Percentiles rank a stretch among this genome's conserved stretches.
Conservation (phyloP, 2,113 vertebrate genomes). For the Cyanocitta stelleri region DNA sequence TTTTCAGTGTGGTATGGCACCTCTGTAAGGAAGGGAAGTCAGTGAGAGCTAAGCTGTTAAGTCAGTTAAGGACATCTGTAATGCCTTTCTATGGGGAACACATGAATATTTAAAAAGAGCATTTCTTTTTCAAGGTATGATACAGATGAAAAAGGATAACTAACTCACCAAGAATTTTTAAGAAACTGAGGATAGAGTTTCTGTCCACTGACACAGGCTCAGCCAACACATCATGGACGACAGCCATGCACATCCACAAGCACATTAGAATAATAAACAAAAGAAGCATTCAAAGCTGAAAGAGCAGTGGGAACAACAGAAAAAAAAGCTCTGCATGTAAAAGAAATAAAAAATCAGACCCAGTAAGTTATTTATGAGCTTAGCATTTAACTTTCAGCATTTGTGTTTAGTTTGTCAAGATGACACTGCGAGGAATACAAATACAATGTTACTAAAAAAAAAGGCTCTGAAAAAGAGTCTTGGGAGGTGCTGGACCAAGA, state of each 20-base stretch:
- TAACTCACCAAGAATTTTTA: slow-evolving; percentile 72
- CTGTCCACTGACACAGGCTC: not conserved
- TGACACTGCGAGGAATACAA: not conserved
- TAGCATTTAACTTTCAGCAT: not conserved
- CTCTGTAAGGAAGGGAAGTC: not conserved
- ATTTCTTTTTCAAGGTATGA: slow-evolving; percentile 70
- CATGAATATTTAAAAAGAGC: slow-evolving; percentile 31
- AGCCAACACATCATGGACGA: not conserved
- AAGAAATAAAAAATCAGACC: slow-evolving; percentile 40
- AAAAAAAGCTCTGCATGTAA: not conserved
- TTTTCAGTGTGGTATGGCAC: not conserved
- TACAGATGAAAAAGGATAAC: slow-evolving; percentile 56
- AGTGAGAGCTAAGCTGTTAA: slow-evolving; percentile 23
- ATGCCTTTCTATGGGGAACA: not conserved
- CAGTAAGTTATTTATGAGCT: slow-evolving; percentile 41
- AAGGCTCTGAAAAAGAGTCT: not conserved
- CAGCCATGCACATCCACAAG: slow-evolving; percentile 28
- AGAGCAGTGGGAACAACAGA: not conserved
- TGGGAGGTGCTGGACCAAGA: not conserved
- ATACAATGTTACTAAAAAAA: not conserved
- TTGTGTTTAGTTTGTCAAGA: not conserved
- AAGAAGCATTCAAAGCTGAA: slow-evolving; percentile 26
- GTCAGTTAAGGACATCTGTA: slow-evolving; percentile 27
- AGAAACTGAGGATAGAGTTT: slow-evolving; percentile 55
- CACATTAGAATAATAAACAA: slow-evolving; percentile 49